phyloP scores from a whole-genome alignment of 2,113 vertebrate species.

The Alces alces region DNA sequence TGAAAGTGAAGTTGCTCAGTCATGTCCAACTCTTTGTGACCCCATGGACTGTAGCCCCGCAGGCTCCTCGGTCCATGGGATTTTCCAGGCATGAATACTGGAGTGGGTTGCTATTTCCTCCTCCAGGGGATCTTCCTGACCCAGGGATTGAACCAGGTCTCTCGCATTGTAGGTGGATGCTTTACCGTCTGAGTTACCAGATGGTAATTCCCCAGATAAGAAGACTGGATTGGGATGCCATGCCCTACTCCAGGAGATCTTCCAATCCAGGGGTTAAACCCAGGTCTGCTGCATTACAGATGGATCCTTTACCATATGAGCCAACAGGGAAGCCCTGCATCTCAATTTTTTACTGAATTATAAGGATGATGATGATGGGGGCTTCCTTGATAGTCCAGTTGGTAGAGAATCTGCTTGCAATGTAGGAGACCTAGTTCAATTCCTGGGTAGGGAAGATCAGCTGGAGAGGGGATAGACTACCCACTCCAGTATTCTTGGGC shows the following conservation, averaged over 20 bases:
- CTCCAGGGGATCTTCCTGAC: neutral
- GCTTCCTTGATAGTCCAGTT: neutral
- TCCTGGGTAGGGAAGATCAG: neutral
- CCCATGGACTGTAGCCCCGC: neutral
- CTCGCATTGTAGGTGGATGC: neutral
- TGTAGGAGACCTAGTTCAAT: neutral
- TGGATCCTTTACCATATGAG: neutral
- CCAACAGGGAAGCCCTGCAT: neutral
- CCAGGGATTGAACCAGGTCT: accelerated
- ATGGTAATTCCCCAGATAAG: neutral
- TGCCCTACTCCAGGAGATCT: neutral
- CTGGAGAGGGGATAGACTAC: neutral
- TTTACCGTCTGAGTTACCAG: neutral
- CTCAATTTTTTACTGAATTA: neutral
- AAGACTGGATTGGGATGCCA: neutral
- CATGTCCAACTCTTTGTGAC: neutral
- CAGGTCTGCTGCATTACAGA: neutral
- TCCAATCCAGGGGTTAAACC: neutral
- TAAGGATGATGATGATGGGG: neutral
- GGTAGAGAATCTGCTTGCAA: neutral
- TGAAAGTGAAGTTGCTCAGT: neutral
- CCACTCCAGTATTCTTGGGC: neutral
- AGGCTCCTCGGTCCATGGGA: neutral
- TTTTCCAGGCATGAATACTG: neutral
- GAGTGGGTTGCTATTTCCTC: neutral